Base-by-base conservation (phyloP, 1,140 invertebrate species). In the Lethrus apterus region DNA sequence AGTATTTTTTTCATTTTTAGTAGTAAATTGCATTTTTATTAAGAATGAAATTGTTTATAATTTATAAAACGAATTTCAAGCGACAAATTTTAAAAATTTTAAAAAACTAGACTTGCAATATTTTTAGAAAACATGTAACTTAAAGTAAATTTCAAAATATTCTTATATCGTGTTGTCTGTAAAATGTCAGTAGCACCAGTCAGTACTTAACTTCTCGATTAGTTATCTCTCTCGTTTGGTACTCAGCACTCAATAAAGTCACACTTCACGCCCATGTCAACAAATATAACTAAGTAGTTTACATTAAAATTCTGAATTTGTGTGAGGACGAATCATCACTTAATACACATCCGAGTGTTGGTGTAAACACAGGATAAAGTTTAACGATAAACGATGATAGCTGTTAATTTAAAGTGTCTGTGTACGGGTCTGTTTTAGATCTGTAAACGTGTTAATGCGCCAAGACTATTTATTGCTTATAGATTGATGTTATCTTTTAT, bases 211-310 rank as follows among this genome's bases (percentile, higher is more conserved):
- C 40, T 46, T 40, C 18, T 20, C 44, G 52, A 50, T 54, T 54
- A 51, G 48, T 54, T 54, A 54, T 54, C 52, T 50, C 29, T 15
- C 41, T 53, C 47, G 33, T 52, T 52, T 44, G 35, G 26, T 26
- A 24, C 23, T 56, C 53, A 33, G 13, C 53, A 50, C 46, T 36
- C 47, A 46, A 55, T 55, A 55, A 56, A 56, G 15, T 48, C 38
- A 46, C 50, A 55, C 50, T 52, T 36, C 18, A 20, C 44, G 50
- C 36, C 21, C 46, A 33, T 47, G 52, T 55, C 52, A 50, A 55
- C 55, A 55, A 55, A 57, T 55, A 54, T 51, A 51, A 46, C 49
- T 44, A 49, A 56, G 52, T 56, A 46, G 55, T 56, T 56, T 54
- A 56, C 55, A 48, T 54, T 56, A 48, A 36, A 14, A 24, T 17